phyloP scores from a whole-genome alignment of 2,797 vertebrate species.

The Bradypodion pumilum region DNA sequence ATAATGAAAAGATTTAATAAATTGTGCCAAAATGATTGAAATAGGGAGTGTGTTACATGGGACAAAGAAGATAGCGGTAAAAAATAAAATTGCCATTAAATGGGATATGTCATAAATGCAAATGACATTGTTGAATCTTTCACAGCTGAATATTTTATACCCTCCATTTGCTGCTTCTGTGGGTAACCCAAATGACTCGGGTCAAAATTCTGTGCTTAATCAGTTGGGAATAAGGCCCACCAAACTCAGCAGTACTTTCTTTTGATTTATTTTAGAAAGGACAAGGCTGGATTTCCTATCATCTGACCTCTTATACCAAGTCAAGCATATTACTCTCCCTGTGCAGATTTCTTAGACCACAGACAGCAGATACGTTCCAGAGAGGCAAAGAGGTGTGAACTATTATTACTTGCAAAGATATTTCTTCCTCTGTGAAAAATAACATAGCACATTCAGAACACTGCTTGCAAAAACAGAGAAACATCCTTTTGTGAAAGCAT shows the following conservation, averaged over 20 bases:
- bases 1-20: not conserved
- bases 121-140: not conserved
- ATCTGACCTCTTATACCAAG: not conserved
- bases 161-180: not conserved
- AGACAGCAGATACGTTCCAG: not conserved
- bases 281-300: not conserved
- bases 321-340: too few relatives aligned
- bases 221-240: not conserved
- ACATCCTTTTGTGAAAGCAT: not conserved
- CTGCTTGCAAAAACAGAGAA: not conserved
- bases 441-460: not conserved
- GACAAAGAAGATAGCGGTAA: not conserved
- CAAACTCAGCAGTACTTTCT: not conserved
- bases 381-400: not conserved
- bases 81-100: not conserved
- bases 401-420: not conserved
- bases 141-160: not conserved
- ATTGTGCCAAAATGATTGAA: not conserved
- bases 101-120: not conserved
- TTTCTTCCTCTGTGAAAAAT: not conserved
- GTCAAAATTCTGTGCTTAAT: not conserved
- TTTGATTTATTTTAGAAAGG: not conserved
- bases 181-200: not conserved
- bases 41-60: not conserved
- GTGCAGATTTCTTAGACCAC: not conserved